Base-by-base conservation (phyloP, 2,797 vertebrate genomes). In the Microctenopoma steveboyesi region DNA sequence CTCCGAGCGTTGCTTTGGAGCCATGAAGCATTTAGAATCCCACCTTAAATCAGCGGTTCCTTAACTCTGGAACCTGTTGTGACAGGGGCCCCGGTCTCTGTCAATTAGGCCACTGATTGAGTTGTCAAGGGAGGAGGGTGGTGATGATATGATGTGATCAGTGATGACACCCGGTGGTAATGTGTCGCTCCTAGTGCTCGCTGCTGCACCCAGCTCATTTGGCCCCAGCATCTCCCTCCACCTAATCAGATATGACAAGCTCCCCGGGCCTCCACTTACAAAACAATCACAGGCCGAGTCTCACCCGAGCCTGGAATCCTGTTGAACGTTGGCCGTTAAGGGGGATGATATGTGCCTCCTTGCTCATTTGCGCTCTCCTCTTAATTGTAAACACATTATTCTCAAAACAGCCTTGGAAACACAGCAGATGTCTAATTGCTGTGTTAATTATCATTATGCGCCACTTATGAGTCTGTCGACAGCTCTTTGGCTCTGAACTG, bases 371-470 rank as follows among this genome's bases (percentile, higher is more conserved):
- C 66, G 67, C 66, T 51, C 74, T 66, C 27, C 42, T 69, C 45
- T 80, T 83, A 77, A 85, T 74, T 79, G 71, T 82, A 85, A 87
- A 84, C 81, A 79, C 63, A 76, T 81, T 78, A 84, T 59, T 66
- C 74, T 85, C 71, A 81, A 81, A 79, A 86, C 81, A 72, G 76
- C 63, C 60, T 77, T 63, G 76, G 78, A 81, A 84, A 76, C 75
- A 37, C 78, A 85, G 84, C 90, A 92, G 89, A 90, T 91, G 89
- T 89, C 71, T 90, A 88, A 86, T 84, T 87, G 87, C 64, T 54
- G 40, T 76, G 83, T 88, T 91, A 82, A 90, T 90, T 90, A 86
- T 86, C 79, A 82, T 84, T 68, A 86, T 60, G 78, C 35, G 60
- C 78, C 82, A 69, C 75, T 84, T 80, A 71, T 57, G 79, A 86